Evolutionary conservation across 1,140 invertebrate genomes (phyloP).

Genomic region (Agraylea sexmaculata): DNA sequence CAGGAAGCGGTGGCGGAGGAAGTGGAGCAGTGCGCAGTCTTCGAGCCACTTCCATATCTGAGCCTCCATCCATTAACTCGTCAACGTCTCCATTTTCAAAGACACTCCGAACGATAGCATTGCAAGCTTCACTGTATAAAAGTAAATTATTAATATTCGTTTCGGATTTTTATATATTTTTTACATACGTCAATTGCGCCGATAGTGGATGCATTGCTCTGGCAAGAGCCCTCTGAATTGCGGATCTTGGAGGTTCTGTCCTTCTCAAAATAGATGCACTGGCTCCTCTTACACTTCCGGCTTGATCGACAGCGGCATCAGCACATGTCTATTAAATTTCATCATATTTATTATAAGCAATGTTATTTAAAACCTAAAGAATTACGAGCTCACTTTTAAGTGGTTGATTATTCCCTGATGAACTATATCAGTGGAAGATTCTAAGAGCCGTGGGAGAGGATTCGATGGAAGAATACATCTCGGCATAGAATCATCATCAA

Average conservation of each 20-base stretch:
- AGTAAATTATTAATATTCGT: background rate
- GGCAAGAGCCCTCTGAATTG: conserved; percentile 15
- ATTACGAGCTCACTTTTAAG: conserved; percentile 18
- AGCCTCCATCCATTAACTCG: conserved; percentile 6
- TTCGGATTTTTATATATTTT: conserved; percentile 1
- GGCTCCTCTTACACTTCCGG: conserved; percentile 2
- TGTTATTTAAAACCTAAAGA: conserved; percentile 1
- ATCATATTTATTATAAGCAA: background rate
- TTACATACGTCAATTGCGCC: conserved; percentile 15
- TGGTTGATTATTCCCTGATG: conserved; percentile 16
- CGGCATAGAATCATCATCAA: conserved; percentile 12
- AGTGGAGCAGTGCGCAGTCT: conserved; percentile 11
- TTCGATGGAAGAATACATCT: conserved; percentile 15
- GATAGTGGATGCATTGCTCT: conserved; percentile 17
- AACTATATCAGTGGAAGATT: conserved; percentile 17
- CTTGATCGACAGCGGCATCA: conserved; percentile 16
- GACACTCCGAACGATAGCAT: conserved; percentile 15
- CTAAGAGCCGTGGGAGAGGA: conserved; percentile 16
- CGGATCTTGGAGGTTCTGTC: conserved; percentile 13
- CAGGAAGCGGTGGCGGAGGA: conserved; percentile 17
- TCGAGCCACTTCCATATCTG: conserved; percentile 7
- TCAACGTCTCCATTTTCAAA: conserved; percentile 17
- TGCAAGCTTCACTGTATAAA: conserved; percentile 17
- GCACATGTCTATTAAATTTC: conserved; percentile 17
- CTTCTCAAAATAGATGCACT: conserved; percentile 8